phyloP scores from a whole-genome alignment of 2,797 vertebrate species.

The Cirrhinus molitorella region DNA sequence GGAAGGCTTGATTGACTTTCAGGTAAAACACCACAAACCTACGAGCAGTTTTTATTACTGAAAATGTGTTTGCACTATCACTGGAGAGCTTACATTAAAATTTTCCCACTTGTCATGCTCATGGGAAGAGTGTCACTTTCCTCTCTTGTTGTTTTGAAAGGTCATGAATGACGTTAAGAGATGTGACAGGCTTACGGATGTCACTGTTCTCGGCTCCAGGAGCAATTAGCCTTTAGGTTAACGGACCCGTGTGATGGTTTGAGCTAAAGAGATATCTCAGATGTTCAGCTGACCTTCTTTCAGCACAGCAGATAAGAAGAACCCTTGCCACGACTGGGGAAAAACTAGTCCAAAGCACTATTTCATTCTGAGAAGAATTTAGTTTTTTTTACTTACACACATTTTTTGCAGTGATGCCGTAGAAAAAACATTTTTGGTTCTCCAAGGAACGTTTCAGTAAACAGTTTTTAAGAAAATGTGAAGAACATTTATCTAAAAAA shows the following conservation, averaged over 20 bases:
- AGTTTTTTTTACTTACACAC: background rate
- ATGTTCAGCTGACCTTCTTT: conserved; percentile 63
- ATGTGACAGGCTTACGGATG: conserved; percentile 50
- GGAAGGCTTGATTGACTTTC: background rate
- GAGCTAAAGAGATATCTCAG: conserved; percentile 42
- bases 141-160: conserved; percentile 53
- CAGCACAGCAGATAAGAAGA: conserved; percentile 30
- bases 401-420: background rate
- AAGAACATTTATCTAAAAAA: no score
- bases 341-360: background rate
- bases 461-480: no score
- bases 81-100: background rate
- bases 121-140: conserved; percentile 31
- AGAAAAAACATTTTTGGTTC: background rate
- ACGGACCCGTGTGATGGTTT: conserved; percentile 35
- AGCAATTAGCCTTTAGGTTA: conserved; percentile 54
- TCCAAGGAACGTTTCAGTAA: background rate
- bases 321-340: background rate
- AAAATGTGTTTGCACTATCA: background rate
- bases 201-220: conserved; percentile 33
- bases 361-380: background rate
- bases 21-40: background rate
- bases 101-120: background rate
- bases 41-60: background rate
- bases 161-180: conserved; percentile 59